phyloP scores from a whole-genome alignment of 2,113 vertebrate genomes.

The Halcyon malimbica region DNA sequence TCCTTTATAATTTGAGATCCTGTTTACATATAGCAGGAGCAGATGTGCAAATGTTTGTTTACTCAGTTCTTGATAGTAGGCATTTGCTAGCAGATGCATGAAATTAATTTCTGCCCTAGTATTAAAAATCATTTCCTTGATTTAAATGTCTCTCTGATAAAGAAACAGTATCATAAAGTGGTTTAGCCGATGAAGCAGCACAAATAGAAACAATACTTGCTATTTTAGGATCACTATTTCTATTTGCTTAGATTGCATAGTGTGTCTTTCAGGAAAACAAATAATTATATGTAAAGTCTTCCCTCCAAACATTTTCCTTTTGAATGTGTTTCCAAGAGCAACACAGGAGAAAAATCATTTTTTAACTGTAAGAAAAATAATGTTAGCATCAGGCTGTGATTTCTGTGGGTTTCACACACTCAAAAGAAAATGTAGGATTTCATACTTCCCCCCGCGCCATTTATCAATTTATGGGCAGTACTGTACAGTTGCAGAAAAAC shows the following conservation, averaged over 20 bases:
- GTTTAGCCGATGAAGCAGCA: constrained; percentile 57
- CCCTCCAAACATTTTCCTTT: constrained; percentile 56
- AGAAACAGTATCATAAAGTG: constrained; percentile 57
- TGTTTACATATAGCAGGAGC: constrained; percentile 36
- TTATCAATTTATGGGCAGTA: background rate
- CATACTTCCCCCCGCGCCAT: background rate
- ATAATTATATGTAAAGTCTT: constrained; percentile 55
- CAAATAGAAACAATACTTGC: constrained; percentile 62
- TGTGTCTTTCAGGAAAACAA: constrained; percentile 58
- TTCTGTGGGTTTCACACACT: background rate
- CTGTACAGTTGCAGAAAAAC: background rate
- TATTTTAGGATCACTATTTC: constrained; percentile 55
- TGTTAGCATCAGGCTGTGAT: background rate
- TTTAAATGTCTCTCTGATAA: constrained; percentile 68
- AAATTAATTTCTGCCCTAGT: constrained; percentile 72
- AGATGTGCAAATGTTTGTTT: constrained; percentile 73
- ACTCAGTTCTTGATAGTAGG: constrained; percentile 50
- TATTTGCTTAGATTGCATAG: constrained; percentile 54
- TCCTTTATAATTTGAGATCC: constrained; percentile 5
- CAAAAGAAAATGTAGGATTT: background rate
- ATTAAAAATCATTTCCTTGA: constrained; percentile 73
- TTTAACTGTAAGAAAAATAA: background rate
- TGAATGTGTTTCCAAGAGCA: constrained; percentile 1
- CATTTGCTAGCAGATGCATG: constrained; percentile 73
- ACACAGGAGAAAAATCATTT: background rate